Conservation (phyloP, 2,797 vertebrate species). For the Morelia viridis region DNA sequence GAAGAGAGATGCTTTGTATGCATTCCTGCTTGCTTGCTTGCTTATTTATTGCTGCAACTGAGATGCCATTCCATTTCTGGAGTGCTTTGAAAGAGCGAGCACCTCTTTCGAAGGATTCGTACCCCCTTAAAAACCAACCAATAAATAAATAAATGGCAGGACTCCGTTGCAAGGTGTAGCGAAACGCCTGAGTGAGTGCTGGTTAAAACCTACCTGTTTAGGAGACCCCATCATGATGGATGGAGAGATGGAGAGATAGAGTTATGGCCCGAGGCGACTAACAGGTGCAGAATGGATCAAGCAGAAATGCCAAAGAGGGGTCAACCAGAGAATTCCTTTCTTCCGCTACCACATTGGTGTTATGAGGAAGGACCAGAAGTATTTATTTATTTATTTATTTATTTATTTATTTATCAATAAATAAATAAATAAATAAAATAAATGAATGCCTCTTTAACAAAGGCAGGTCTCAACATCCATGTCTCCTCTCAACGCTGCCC, state of each 20-base stretch:
- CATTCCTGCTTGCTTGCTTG: neutral
- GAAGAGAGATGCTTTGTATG: neutral
- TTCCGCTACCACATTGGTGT: neutral
- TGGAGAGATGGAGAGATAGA: too few species aligned
- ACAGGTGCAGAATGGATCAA: neutral
- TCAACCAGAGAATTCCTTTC: neutral
- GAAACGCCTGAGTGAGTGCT: neutral
- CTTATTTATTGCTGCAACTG: accelerated
- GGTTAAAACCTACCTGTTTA: neutral
- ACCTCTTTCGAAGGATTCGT: neutral
- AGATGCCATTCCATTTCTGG: neutral
- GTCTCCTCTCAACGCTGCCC: neutral
- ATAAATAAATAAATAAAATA: neutral
- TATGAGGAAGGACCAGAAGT: neutral
- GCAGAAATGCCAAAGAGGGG: too few species aligned
- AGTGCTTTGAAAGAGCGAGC: neutral
- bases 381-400: too few species aligned
- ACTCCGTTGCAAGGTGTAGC: neutral
- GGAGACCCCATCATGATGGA: neutral
- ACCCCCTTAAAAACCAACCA: neutral
- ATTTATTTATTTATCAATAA: neutral
- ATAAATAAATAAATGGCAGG: neutral
- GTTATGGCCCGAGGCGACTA: neutral
- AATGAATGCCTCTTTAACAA: neutral
- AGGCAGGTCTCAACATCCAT: neutral